Evolutionary conservation across 2,797 vertebrate species (phyloP).

Genomic region (Sebastes steindachneri): DNA sequence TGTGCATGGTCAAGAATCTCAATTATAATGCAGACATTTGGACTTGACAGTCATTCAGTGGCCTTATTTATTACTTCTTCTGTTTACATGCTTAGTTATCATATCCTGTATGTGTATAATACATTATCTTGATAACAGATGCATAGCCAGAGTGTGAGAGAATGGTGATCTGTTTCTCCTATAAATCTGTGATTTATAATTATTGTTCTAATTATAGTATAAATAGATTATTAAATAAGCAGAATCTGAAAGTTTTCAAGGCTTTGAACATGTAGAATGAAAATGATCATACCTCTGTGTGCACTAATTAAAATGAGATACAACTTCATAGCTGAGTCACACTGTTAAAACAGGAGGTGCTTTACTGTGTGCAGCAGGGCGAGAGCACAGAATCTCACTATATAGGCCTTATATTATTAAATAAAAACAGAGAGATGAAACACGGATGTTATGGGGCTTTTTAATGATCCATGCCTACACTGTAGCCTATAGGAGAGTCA

Average conservation of each 20-base stretch:
- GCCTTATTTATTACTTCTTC: constrained; percentile 16
- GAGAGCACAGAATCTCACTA: not conserved
- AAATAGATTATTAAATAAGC: constrained; percentile 1
- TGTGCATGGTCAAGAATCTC: constrained; percentile 15
- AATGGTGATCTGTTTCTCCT: not conserved
- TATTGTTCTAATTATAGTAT: not conserved
- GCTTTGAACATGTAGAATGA: not conserved
- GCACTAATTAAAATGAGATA: constrained; percentile 38
- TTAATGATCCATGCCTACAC: constrained; percentile 11
- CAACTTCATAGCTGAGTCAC: not conserved
- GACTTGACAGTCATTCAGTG: constrained; percentile 27
- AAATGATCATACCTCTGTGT: not conserved
- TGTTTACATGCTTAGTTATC: constrained; percentile 35
- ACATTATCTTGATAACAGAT: constrained; percentile 12
- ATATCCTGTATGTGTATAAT: constrained; percentile 22
- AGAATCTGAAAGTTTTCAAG: not conserved
- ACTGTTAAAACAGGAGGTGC: no score
- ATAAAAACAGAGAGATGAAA: constrained; percentile 24
- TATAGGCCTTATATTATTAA: constrained; percentile 4
- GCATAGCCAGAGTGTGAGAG: not conserved
- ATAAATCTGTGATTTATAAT: not conserved
- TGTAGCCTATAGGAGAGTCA: not conserved
- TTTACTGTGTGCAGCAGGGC: no score
- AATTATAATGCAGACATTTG: constrained; percentile 27
- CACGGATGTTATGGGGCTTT: not conserved